phyloP scores from a whole-genome alignment of 1,140 invertebrate genomes.

The Drosophila bocqueti region DNA sequence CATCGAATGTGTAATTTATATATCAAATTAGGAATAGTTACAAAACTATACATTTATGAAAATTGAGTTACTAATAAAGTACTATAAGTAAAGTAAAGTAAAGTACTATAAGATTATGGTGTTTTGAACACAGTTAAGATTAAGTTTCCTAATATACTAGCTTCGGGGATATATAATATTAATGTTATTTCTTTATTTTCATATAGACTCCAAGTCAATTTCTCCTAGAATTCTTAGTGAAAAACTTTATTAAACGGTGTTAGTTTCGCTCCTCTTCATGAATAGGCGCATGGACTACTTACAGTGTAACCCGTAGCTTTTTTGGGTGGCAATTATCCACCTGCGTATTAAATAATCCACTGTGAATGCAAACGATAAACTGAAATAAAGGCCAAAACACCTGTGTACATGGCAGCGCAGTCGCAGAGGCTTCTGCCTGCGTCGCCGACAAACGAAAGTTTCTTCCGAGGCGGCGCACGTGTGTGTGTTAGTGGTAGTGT shows the following conservation, averaged over 20 bases:
- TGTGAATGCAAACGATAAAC: conserved; percentile 65
- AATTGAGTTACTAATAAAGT: neutral
- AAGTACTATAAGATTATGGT: no score
- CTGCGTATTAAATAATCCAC: conserved; percentile 63
- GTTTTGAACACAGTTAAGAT: no score
- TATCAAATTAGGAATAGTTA: neutral
- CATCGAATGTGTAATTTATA: neutral
- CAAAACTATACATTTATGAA: neutral
- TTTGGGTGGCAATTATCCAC: conserved; percentile 39
- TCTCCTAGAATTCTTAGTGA: neutral
- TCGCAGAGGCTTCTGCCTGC: conserved; percentile 36
- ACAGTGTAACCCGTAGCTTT: conserved; percentile 57
- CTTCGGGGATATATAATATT: no score
- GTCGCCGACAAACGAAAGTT: conserved; percentile 52
- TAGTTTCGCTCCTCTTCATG: neutral
- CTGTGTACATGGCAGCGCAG: conserved; percentile 73
- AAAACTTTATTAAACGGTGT: neutral
- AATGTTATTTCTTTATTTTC: no score
- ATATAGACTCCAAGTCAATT: neutral
- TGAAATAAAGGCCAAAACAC: conserved; percentile 73
- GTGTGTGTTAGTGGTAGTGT: neutral
- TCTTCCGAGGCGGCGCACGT: conserved; percentile 20
- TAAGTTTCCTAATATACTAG: neutral
- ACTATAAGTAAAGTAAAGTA: no score
- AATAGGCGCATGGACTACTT: conserved; percentile 12